These are phyloP conservation scores for Morpho achilles DNA, from an alignment of 2,888 invertebrate species.

Conservation along the genomic window DNA sequence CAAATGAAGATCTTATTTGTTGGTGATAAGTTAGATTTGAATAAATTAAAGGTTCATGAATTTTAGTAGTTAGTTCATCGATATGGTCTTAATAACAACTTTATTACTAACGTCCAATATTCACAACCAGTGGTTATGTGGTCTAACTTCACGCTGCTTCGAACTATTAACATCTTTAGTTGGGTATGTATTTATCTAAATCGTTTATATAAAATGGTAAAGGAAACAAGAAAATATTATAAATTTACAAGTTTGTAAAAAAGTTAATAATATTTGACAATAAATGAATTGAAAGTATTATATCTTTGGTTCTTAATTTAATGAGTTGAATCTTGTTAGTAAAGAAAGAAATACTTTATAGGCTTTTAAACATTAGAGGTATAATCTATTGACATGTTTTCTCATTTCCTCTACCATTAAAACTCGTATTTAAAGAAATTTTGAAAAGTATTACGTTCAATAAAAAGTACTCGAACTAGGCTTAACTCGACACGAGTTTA, in stretches of 20 bases:
- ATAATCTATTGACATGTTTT: neutral
- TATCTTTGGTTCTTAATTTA: too few relatives aligned
- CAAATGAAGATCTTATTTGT: too few relatives aligned
- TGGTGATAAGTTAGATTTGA: too few relatives aligned
- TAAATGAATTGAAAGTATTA: too few relatives aligned
- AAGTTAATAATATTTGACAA: too few relatives aligned
- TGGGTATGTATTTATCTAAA: constrained; percentile 8
- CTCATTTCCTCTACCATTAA: neutral
- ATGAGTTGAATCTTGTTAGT: too few relatives aligned
- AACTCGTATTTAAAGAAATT: neutral
- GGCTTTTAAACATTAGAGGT: neutral
- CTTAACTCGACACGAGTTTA: too few relatives aligned
- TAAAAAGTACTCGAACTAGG: too few relatives aligned
- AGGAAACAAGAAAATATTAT: neutral
- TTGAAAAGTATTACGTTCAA: neutral
- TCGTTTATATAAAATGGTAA: neutral
- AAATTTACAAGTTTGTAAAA: too few relatives aligned
- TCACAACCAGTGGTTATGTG: constrained; percentile 1
- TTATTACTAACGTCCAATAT: neutral
- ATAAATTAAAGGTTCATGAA: too few relatives aligned
- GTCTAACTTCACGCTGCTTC: constrained; percentile 9
- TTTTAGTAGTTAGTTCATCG: too few relatives aligned
- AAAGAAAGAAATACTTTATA: neutral
- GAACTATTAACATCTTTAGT: constrained; percentile 6
- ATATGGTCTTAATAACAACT: too few relatives aligned